Evolutionary conservation across 2,113 vertebrate genomes (phyloP).

Genomic region (Cyanistes caeruleus): DNA sequence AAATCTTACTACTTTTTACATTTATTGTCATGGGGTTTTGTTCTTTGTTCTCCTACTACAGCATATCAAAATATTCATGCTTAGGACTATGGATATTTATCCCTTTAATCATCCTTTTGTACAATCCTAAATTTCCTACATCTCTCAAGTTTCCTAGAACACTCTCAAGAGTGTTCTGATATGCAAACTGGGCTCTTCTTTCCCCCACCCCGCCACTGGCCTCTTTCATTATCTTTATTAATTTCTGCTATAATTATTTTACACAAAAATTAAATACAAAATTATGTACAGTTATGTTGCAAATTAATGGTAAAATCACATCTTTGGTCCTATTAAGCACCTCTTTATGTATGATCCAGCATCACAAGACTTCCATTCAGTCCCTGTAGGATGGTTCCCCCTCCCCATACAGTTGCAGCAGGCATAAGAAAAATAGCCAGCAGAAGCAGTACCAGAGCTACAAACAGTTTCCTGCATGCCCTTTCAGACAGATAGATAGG

Average conservation of each 20-base stretch:
- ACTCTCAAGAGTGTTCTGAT: background rate
- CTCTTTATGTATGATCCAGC: background rate
- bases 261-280: background rate
- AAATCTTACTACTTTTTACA: background rate
- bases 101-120: background rate
- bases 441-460: background rate
- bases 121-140: background rate
- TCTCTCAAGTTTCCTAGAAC: background rate
- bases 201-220: too few relatives aligned
- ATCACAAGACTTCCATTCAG: background rate
- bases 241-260: background rate
- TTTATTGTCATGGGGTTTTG: background rate
- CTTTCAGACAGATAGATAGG: background rate
- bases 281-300: background rate
- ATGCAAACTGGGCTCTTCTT: background rate
- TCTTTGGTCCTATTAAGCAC: background rate
- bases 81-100: background rate
- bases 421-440: background rate
- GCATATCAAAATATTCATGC: background rate
- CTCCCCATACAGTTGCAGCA: background rate
- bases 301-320: background rate
- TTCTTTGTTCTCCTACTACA: background rate
- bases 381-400: background rate
- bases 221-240: background rate
- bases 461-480: background rate